Evolutionary conservation across 2,797 vertebrate genomes (phyloP).

Genomic region (Labeo calbasu): DNA sequence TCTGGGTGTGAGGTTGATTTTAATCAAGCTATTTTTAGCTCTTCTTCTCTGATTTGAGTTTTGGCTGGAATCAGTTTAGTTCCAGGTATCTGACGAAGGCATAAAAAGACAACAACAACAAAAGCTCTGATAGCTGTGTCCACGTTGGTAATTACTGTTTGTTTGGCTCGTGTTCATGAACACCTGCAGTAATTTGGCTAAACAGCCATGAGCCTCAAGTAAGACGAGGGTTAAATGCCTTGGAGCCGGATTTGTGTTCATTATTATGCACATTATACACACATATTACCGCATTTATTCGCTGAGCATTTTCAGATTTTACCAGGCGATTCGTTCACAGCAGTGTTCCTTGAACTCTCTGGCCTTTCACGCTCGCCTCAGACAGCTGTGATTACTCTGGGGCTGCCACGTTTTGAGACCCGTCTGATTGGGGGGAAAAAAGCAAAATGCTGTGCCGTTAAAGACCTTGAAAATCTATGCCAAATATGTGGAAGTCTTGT

Average conservation of each 20-base stretch:
- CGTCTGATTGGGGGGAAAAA: conserved; percentile 5
- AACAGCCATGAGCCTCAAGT: neutral
- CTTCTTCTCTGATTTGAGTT: neutral
- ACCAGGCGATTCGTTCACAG: neutral
- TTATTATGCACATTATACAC: conserved; percentile 23
- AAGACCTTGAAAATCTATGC: conserved; percentile 22
- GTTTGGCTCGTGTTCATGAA: conserved; percentile 8
- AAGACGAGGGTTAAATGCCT: conserved; percentile 8
- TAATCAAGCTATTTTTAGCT: neutral
- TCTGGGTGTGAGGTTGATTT: neutral
- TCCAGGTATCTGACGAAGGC: neutral
- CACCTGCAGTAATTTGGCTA: conserved; percentile 37
- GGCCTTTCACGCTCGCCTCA: neutral
- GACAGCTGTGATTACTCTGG: conserved; percentile 38
- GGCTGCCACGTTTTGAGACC: neutral
- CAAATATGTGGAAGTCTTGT: conserved; percentile 8
- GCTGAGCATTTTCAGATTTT: neutral
- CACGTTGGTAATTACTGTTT: conserved; percentile 24
- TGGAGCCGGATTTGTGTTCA: conserved; percentile 11
- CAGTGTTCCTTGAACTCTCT: conserved; percentile 26
- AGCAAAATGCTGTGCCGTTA: neutral
- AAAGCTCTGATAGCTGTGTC: conserved; percentile 18
- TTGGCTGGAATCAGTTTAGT: conserved; percentile 4
- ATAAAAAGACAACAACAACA: neutral
- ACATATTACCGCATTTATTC: neutral